Evolutionary conservation across 2,888 invertebrate genomes (phyloP), one percentile per base, ranked within the genome.

Genomic region (Acrobasis repandana): DNA sequence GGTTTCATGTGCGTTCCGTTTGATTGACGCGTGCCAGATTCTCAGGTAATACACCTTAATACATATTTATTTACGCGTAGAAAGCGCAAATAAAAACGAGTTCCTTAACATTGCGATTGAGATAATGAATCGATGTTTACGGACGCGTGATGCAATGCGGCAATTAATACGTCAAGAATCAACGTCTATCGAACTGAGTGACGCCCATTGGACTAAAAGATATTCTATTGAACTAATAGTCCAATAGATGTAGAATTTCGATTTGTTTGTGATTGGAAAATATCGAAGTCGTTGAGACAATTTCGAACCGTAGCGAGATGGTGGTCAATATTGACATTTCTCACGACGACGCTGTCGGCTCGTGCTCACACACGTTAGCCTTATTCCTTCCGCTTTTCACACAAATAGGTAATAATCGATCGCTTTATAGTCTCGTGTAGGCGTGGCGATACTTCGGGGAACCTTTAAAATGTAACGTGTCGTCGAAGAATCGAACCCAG

Each of bases 1-100:
- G 76, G 83, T 85, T 85, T 86, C 86, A 74, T 85, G 79, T 82
- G 80, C 80, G 83, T 86, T 84, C 80, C 83, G 82, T 88, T 86
- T 92, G 90, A 92, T 91, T 92, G 92, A 92, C 91, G 90, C 90
- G 90, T 86, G 90, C 90, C 86, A 90, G 86, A 89, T 90, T 86
- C 86, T 80, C 73, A 77, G 70, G 77, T 76, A 84, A 85, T 84
- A 85, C 82, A 84, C 83, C 83, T 89, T 85, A 83, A 86, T 83
- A 82, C 85, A 83, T 88, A 89, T 90, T 88, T 89, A 90, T 88
- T 85, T 89, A 87, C 78, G 85, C 82, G 82, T 89, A 90, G 91
- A 92, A 91, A 92, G 91, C 80, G 87, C 90, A 90, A 90, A 91
- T 89, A 91, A 83, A 85, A 83, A 87, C 88, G 81, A 75, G 90